Conservation (phyloP, 2,888 invertebrate genomes). For the Mythimna ferrago region DNA sequence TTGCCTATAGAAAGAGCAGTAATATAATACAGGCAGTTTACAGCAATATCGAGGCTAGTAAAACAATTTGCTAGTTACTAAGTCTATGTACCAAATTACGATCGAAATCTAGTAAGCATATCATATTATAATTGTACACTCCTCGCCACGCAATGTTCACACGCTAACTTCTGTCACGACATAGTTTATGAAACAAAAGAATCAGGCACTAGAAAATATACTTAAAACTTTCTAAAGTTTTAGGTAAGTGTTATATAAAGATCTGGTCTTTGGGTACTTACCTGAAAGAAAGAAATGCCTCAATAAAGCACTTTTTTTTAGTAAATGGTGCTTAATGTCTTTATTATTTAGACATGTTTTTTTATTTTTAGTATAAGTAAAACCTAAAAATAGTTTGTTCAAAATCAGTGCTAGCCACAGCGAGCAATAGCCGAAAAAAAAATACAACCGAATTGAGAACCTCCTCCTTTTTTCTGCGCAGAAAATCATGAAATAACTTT, state of each 20-base stretch:
- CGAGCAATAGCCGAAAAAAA: no score
- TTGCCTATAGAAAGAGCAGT: background rate
- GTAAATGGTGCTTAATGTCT: background rate
- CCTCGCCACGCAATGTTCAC: slow-evolving; percentile 59
- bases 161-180: slow-evolving; percentile 54
- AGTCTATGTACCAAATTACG: slow-evolving; percentile 34
- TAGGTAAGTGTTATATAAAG: background rate
- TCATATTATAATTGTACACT: slow-evolving; percentile 57
- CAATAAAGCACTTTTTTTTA: background rate
- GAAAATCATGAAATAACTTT: no score
- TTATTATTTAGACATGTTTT: background rate
- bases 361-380: no score
- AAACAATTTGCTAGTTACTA: slow-evolving; percentile 12
- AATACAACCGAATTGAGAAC: no score
- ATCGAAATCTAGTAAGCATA: slow-evolving; percentile 49
- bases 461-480: no score
- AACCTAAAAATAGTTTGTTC: no score
- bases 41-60: slow-evolving; percentile 10
- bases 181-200: slow-evolving; percentile 54
- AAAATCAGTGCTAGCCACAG: no score
- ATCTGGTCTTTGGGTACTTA: background rate
- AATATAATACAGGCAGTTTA: background rate
- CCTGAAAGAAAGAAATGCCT: no score
- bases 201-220: slow-evolving; percentile 22
- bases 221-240: background rate